Evolutionary conservation across 2,113 vertebrate genomes (phyloP).

Genomic region (Petrocephalus microphthalmus): DNA sequence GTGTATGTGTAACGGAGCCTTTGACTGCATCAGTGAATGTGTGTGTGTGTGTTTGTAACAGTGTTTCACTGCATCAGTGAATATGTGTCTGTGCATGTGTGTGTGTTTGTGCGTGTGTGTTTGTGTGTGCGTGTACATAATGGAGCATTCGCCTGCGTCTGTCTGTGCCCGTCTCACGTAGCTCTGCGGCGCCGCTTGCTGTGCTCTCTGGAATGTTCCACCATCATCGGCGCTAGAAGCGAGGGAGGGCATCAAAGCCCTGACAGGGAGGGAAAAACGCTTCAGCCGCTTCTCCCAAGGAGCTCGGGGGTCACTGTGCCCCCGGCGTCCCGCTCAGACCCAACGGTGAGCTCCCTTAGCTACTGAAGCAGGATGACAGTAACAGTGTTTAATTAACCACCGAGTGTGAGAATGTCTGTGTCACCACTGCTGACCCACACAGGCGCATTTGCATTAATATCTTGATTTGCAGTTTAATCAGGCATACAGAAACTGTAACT

Average conservation of each 20-base stretch:
- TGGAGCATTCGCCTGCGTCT: background rate
- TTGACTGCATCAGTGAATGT: background rate
- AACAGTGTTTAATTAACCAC: background rate
- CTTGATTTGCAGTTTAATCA: background rate
- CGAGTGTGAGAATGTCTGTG: background rate
- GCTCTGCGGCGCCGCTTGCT: background rate
- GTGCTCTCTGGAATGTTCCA: background rate
- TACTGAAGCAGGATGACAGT: slow-evolving; percentile 6
- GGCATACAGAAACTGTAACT: background rate
- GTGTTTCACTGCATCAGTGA: too few species aligned
- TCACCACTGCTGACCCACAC: background rate
- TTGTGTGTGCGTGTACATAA: too few species aligned
- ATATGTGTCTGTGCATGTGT: too few species aligned
- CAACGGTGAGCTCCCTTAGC: background rate
- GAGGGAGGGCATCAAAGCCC: background rate
- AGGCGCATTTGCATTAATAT: background rate
- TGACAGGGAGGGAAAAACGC: background rate
- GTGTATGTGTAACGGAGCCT: background rate
- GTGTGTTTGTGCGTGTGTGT: too few species aligned
- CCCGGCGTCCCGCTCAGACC: background rate
- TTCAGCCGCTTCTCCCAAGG: background rate
- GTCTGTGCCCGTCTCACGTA: slow-evolving; percentile 6
- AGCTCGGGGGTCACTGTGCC: background rate
- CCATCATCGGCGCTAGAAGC: background rate
- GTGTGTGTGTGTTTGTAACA: background rate